These are phyloP conservation scores for Zapus hudsonius DNA, from an alignment of 2,113 vertebrate species.

Conservation along the genomic window DNA sequence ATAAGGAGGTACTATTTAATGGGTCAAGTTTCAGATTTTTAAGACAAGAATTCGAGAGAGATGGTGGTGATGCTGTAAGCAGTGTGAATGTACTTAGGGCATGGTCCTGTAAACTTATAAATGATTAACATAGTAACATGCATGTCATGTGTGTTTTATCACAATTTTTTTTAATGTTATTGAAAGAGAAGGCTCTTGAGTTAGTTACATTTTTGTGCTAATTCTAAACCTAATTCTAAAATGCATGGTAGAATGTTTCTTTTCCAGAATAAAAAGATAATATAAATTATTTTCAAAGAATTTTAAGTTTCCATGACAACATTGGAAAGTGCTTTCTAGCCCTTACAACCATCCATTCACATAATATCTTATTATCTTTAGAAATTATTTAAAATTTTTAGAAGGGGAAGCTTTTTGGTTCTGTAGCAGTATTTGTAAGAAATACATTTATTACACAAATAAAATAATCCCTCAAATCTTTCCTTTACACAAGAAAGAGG, in stretches of 20 bases:
- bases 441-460: conserved; percentile 47
- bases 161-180: conserved; percentile 1
- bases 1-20: not conserved
- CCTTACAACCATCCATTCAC: conserved; percentile 28
- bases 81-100: not conserved
- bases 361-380: conserved; percentile 45
- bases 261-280: conserved; percentile 54
- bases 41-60: conserved; percentile 11
- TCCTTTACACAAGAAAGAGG: conserved; percentile 52
- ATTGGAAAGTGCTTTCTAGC: conserved; percentile 49
- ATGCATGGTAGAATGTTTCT: conserved; percentile 43
- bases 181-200: not conserved
- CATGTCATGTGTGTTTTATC: conserved; percentile 32
- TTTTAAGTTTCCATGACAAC: conserved; percentile 58
- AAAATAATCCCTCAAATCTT: conserved; percentile 43
- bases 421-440: conserved; percentile 37
- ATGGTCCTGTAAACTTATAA: not conserved
- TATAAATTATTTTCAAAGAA: conserved; percentile 50
- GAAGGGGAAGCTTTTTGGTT: conserved; percentile 29
- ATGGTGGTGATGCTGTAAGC: not conserved
- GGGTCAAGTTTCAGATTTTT: not conserved
- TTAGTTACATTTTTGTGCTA: conserved; percentile 32
- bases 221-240: conserved; percentile 58
- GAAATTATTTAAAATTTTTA: conserved; percentile 52
- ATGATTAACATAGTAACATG: not conserved